Evolutionary conservation across 2,888 invertebrate genomes (phyloP).

Genomic region (Drosophila buzzatii): DNA sequence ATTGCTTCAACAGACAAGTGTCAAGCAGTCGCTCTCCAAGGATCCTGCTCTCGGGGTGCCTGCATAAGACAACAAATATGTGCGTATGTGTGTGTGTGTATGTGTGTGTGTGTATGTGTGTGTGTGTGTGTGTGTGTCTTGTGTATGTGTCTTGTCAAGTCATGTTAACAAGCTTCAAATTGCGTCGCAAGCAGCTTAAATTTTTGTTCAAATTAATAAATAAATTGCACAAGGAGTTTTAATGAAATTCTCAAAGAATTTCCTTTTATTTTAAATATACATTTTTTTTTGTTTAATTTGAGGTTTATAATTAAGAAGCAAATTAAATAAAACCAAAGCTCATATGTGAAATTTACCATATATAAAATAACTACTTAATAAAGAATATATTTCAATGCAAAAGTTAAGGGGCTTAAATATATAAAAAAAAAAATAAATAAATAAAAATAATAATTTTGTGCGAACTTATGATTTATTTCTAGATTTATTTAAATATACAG

Average conservation of each 20-base stretch:
- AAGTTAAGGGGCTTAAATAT: neutral
- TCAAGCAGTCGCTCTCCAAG: constrained; percentile 47
- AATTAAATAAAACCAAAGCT: neutral
- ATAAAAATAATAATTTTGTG: neutral
- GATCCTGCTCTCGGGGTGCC: constrained; percentile 33
- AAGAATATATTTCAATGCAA: neutral
- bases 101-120: constrained; percentile 26
- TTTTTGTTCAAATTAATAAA: constrained; percentile 44
- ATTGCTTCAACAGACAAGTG: constrained; percentile 64
- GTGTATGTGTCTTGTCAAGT: constrained; percentile 53
- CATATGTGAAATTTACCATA: neutral
- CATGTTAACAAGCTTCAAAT: constrained; percentile 68
- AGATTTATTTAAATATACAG: too few relatives aligned
- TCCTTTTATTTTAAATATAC: neutral
- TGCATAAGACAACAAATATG: constrained; percentile 46
- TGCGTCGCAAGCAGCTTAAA: constrained; percentile 38
- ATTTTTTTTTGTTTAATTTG: neutral
- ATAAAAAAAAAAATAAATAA: neutral
- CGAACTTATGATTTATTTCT: too few relatives aligned
- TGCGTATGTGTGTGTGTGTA: constrained; percentile 25
- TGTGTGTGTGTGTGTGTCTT: constrained; percentile 22
- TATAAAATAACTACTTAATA: neutral
- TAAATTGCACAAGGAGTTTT: constrained; percentile 34
- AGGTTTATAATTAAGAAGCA: constrained; percentile 3
- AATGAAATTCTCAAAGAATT: constrained; percentile 26